Evolutionary conservation across 2,113 vertebrate genomes (phyloP).

Genomic region (Carlito syrichta): DNA sequence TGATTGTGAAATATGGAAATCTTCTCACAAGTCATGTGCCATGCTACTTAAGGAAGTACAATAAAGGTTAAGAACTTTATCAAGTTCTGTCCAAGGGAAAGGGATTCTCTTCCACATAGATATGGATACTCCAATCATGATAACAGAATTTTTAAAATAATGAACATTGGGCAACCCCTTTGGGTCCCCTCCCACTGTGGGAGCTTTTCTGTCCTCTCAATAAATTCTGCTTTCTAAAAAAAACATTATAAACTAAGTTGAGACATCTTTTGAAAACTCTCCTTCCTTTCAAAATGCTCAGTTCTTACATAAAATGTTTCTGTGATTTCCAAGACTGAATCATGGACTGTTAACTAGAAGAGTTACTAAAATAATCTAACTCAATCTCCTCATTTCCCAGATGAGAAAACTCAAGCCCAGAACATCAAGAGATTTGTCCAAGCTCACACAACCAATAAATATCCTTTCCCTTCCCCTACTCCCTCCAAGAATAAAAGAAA

Average conservation of each 20-base stretch:
- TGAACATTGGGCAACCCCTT: too few species aligned
- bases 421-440: neutral
- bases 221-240: too few species aligned
- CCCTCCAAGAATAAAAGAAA: slow-evolving; percentile 6
- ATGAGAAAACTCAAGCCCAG: slow-evolving; percentile 11
- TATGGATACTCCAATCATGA: neutral
- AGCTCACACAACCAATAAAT: neutral
- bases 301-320: neutral
- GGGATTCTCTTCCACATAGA: neutral
- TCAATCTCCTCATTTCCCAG: slow-evolving; percentile 19
- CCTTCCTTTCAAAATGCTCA: neutral
- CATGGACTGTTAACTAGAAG: neutral
- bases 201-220: too few species aligned
- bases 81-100: neutral
- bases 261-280: neutral
- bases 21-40: neutral
- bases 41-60: neutral
- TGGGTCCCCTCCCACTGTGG: too few species aligned
- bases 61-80: neutral
- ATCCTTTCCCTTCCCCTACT: neutral
- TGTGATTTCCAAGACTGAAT: neutral
- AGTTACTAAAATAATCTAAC: neutral
- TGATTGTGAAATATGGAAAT: neutral
- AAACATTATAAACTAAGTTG: neutral
- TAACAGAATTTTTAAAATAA: neutral